Evolutionary conservation across 2,888 invertebrate genomes (phyloP), one percentile per base, ranked within the genome.

Genomic region (Eulithis prunata): DNA sequence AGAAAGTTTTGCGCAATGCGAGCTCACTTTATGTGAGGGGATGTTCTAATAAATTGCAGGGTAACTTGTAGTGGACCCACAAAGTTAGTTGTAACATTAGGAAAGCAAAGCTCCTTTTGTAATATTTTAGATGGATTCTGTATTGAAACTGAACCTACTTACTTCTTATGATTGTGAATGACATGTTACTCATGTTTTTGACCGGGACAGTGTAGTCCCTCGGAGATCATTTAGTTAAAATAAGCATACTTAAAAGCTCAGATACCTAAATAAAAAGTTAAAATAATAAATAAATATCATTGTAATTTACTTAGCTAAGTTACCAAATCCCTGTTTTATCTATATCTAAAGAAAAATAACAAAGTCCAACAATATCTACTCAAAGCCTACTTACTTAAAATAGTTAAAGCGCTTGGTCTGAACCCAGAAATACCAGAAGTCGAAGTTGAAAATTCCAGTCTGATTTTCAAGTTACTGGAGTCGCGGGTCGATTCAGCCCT

Each of bases 1-100:
- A 86, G 78, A 81, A 85, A 87, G 80, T 86, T 85, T 77, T 62
- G 57, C 71, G 75, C 75, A 75, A 75, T 68, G 77, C 57, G 65
- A 72, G 78, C 54, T 55, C 58, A 66, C 62, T 62, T 56, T 71
- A 71, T 70, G 73, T 49, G 64, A 72, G 78, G 79, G 79, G 78
- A 77, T 78, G 75, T 75, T 76, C 76, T 74, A 79, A 80, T 83
- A 84, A 80, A 80, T 82, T 81, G 75, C 67, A 54, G 47, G 66
- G 61, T 60, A 65, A 68, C 67, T 67, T 66, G 62, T 66, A 69
- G 64, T 61, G 64, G 61, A 64, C 65, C 38, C 47, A 52, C 57
- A 43, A 56, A 64, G 45, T 70, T 58, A 49, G 14, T 66, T 66
- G 41, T 46, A 56, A 46, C 66, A 60, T 64, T 64, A 66, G 21